Base-by-base conservation (phyloP, 1,140 invertebrate species). In the Bilobella aurantiaca region DNA sequence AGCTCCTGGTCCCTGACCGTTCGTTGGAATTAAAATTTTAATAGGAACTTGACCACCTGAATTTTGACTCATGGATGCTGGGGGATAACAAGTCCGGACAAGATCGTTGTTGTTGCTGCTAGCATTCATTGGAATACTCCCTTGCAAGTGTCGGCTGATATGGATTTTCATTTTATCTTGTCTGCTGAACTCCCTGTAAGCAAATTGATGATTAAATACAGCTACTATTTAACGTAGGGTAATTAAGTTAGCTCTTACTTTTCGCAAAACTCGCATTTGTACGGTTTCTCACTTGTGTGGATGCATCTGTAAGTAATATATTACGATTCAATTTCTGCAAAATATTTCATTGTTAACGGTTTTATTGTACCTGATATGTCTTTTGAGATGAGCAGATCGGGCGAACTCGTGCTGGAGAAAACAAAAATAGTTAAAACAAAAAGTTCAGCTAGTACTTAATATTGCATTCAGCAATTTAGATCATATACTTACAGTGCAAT, bases 81-180 rank as follows among this genome's bases (percentile, higher is more conserved):
- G 30, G 12, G 57, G 56, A 65, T 65, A 65, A 29, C 30, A 60
- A 29, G 56, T 65, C 21, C 29, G 30, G 3, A 53, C 42, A 23
- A 59, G 61, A 23, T 58, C 1, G 16, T n/a, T 62, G 31, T 57
- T 67, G 34, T 23, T 16, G 28, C 25, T 29, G n/a, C 29, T 47
- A 58, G 57, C 18, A 29, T 8, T 53, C 21, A 23, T 14, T 14
- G 49, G 49, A 16, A 53, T 12, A 23, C 59, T 27, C 28, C 63
- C 63, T 25, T 63, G 68, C 18, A 70, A 47, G 59, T 70, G 68
- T n/a, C 64, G 18, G 31, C 63, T 65, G 31, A 70, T 56, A 42
- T 70, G 68, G 27, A 37, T 34, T 62, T 70, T 70, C 25, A 70
- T 34, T 58, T 70, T 70, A 42, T 70, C 68, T 58, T 70, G 68